A percentile compares a stretch with the other conserved stretches of the same genome.
Conservation (phyloP, 2,888 invertebrate species). For the Scaptomyza tumidula region DNA sequence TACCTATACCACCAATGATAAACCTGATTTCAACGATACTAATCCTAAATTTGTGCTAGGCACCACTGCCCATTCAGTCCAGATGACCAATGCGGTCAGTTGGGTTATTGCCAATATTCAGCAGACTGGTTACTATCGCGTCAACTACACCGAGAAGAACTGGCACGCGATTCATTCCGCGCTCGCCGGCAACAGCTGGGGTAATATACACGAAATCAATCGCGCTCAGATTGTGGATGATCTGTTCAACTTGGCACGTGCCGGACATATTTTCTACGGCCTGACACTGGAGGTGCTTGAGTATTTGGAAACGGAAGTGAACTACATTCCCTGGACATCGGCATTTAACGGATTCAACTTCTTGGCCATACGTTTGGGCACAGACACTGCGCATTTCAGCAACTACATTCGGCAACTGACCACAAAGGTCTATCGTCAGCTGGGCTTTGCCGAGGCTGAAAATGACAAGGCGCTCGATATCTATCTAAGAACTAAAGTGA, state of each 20-base stretch:
- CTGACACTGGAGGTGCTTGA: slow-evolving; percentile 88
- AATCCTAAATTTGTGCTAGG: slow-evolving; percentile 71
- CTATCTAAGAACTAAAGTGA: slow-evolving; percentile 86
- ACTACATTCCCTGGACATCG: slow-evolving; percentile 92
- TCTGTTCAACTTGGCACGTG: slow-evolving; percentile 89
- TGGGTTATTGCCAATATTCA: slow-evolving; percentile 83
- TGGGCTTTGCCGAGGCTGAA: slow-evolving; percentile 85
- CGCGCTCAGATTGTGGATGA: slow-evolving; percentile 93
- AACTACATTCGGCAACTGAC: slow-evolving; percentile 85
- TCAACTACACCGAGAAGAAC: slow-evolving; percentile 88
- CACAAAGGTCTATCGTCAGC: slow-evolving; percentile 84
- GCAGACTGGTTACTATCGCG: slow-evolving; percentile 86
- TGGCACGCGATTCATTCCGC: slow-evolving; percentile 85
- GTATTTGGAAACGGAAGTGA: slow-evolving; percentile 89
- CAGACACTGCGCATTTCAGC: slow-evolving; percentile 68
- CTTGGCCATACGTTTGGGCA: slow-evolving; percentile 80
- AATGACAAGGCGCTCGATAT: slow-evolving; percentile 86
- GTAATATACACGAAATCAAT: slow-evolving; percentile 87
- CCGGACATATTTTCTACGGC: slow-evolving; percentile 87
- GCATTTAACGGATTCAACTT: slow-evolving; percentile 85
- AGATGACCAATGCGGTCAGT: slow-evolving; percentile 5
- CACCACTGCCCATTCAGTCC: background rate
- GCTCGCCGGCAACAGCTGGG: slow-evolving; percentile 51
- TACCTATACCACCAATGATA: slow-evolving; percentile 74
- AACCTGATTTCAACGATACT: slow-evolving; percentile 65